Percentiles rank a stretch among this genome's conserved stretches.
These are phyloP conservation scores for Danaus melanippus DNA, from an alignment of 1,140 invertebrate genomes.

Conservation along the genomic window DNA sequence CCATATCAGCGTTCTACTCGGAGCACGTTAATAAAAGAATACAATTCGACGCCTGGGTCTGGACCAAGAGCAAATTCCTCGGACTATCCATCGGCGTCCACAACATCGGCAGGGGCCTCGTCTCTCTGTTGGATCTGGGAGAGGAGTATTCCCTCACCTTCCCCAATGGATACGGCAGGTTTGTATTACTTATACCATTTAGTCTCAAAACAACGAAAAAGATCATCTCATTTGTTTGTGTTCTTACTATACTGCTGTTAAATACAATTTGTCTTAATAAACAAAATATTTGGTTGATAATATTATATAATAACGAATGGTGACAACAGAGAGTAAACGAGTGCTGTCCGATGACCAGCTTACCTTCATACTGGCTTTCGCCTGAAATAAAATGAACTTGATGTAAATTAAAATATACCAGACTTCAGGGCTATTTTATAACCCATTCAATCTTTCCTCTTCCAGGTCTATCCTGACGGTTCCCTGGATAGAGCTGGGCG, in stretches of 20 bases:
- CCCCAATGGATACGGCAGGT: conserved; percentile 95
- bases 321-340: too few species aligned
- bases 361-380: too few species aligned
- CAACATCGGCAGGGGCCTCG: conserved; percentile 87
- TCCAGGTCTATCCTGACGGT: conserved; percentile 92
- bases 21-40: conserved; percentile 93
- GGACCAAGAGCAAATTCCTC: conserved; percentile 98
- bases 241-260: too few species aligned
- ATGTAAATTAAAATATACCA: too few species aligned
- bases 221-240: too few species aligned
- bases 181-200: conserved; percentile 8
- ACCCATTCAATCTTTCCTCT: conserved; percentile 1
- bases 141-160: conserved; percentile 96
- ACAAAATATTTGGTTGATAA: too few species aligned
- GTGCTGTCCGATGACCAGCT: too few species aligned
- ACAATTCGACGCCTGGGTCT: conserved; percentile 93
- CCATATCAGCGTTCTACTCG: conserved; percentile 97
- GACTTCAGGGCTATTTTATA: too few species aligned
- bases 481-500: conserved; percentile 97
- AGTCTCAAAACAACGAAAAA: not conserved
- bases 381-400: too few species aligned
- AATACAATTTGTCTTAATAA: too few species aligned
- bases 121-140: conserved; percentile 85
- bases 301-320: too few species aligned
- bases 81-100: conserved; percentile 95